These are phyloP conservation scores for Tapirus indicus DNA, from an alignment of 2,797 vertebrate species.

Conservation along the genomic window DNA sequence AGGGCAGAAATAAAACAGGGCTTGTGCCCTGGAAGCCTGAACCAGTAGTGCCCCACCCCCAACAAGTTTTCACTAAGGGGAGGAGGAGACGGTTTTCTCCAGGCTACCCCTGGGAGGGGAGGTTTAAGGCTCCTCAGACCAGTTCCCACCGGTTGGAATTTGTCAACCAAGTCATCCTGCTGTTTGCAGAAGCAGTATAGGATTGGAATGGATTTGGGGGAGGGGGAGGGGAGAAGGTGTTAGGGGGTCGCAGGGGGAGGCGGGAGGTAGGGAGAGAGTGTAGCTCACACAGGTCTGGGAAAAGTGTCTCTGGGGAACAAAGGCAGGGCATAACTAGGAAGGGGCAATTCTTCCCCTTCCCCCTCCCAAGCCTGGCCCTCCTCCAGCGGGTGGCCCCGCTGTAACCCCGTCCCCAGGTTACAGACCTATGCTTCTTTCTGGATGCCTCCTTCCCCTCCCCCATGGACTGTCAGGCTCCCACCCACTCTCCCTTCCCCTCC, in stretches of 20 bases:
- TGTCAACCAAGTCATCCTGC: background rate
- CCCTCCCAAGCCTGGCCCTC: background rate
- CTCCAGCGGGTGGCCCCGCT: background rate
- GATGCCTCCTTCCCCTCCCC: no score
- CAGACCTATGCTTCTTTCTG: background rate
- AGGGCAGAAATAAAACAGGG: background rate
- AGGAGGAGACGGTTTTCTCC: background rate
- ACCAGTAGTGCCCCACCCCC: no score
- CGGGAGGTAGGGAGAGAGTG: background rate
- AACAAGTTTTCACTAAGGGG: background rate
- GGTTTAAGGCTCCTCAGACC: background rate
- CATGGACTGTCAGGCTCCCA: background rate
- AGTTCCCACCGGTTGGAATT: background rate
- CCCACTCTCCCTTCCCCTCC: background rate
- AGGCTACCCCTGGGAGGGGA: background rate
- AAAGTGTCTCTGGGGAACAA: background rate
- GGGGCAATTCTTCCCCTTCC: background rate
- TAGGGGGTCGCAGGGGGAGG: background rate
- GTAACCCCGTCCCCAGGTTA: background rate
- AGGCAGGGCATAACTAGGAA: background rate
- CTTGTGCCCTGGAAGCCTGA: background rate
- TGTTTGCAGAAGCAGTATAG: background rate
- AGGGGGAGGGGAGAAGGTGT: background rate
- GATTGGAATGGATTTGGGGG: background rate
- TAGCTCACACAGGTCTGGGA: background rate